Percentiles rank a stretch among this genome's conserved stretches.
phyloP scores from a whole-genome alignment of 2,888 invertebrate species.

The Zootermopsis nevadensis region DNA sequence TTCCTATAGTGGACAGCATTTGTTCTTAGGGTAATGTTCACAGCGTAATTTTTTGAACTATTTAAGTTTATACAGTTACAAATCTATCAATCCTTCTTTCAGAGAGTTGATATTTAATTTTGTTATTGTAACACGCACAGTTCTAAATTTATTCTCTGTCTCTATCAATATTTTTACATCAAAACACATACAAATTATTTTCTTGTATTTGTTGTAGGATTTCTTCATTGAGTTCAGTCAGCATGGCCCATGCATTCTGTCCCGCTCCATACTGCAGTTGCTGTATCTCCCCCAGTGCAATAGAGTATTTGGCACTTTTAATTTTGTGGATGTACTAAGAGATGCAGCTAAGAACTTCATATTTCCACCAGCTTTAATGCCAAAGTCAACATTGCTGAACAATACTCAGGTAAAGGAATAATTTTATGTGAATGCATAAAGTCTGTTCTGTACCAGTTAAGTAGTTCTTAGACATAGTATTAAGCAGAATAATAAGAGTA shows the following conservation, averaged over 20 bases:
- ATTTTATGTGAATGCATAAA: neutral
- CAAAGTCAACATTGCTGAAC: conserved; percentile 75
- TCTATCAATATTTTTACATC: too few species aligned
- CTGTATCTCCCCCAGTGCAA: conserved; percentile 72
- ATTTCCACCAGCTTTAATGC: conserved; percentile 87
- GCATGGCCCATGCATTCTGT: conserved; percentile 89
- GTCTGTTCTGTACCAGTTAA: too few species aligned
- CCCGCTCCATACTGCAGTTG: conserved; percentile 88
- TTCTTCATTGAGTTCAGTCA: conserved; percentile 95
- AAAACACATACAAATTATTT: neutral
- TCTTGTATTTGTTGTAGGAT: conserved; percentile 70
- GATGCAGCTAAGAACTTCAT: conserved; percentile 90
- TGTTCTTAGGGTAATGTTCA: too few species aligned
- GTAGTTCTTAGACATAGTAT: too few species aligned
- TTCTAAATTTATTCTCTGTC: too few species aligned
- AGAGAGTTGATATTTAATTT: too few species aligned
- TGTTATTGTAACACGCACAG: too few species aligned
- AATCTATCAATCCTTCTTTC: too few species aligned
- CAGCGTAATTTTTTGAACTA: too few species aligned
- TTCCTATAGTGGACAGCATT: too few species aligned
- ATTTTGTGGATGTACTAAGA: conserved; percentile 82
- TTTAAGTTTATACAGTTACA: too few species aligned
- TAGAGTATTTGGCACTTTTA: conserved; percentile 70
- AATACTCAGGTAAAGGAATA: conserved; percentile 70
- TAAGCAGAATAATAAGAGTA: too few species aligned